Evolutionary conservation across 2,113 vertebrate genomes (phyloP).

Genomic region (Caranx melampygus): DNA sequence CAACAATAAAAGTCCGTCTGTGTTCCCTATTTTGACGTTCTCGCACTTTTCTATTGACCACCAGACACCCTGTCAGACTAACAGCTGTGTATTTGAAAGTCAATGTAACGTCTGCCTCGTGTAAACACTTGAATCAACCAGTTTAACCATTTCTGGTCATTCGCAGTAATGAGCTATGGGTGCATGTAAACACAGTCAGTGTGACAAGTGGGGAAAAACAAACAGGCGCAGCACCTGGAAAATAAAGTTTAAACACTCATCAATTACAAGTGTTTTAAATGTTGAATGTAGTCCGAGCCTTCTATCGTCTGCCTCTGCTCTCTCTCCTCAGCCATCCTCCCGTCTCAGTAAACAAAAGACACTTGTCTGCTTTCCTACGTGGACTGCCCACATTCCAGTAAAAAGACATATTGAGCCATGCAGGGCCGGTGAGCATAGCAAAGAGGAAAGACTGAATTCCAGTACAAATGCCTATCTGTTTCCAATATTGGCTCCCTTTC

Average conservation of each 20-base stretch:
- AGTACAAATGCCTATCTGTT: slow-evolving; percentile 57
- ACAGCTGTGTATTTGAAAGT: no score
- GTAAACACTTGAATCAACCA: slow-evolving; percentile 14
- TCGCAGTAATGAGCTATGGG: slow-evolving; percentile 16
- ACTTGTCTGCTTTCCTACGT: slow-evolving; percentile 43
- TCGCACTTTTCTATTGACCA: not conserved
- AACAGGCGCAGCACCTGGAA: slow-evolving; percentile 13
- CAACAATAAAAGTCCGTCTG: not conserved
- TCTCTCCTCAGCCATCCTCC: slow-evolving; percentile 13
- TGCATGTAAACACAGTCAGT: slow-evolving; percentile 10
- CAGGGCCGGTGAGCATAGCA: slow-evolving; percentile 25
- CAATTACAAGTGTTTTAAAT: slow-evolving; percentile 1
- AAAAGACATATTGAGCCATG: slow-evolving; percentile 42
- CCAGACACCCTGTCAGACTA: not conserved
- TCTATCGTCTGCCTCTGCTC: not conserved
- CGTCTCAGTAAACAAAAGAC: slow-evolving; percentile 59
- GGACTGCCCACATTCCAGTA: slow-evolving; percentile 46
- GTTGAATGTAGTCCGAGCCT: slow-evolving; percentile 11
- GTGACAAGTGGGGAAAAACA: not conserved
- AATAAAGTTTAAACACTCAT: slow-evolving; percentile 25
- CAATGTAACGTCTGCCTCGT: not conserved
- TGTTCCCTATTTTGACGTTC: not conserved
- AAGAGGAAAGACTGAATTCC: slow-evolving; percentile 55
- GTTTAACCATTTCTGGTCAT: slow-evolving; percentile 20
- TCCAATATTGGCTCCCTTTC: slow-evolving; percentile 58